phyloP scores from a whole-genome alignment of 2,888 invertebrate genomes.

The Eupsilia transversa region DNA sequence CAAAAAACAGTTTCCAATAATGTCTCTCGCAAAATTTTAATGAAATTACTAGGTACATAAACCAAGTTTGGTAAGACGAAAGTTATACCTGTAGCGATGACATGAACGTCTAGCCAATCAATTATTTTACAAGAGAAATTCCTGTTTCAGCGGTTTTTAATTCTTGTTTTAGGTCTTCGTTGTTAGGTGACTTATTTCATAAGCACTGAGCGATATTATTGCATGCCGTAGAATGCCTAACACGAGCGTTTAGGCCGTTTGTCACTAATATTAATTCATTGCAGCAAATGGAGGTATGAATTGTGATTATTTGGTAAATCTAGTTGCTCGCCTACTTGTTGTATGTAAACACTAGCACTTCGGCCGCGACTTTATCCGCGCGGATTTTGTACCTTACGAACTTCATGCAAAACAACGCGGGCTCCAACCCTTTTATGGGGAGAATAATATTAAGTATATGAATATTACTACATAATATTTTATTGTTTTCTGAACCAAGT shows the following conservation, averaged over 20 bases:
- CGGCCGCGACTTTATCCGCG: not conserved
- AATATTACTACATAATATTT: too few relatives aligned
- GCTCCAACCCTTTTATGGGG: too few relatives aligned
- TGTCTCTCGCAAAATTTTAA: slow-evolving; percentile 87
- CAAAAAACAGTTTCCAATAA: slow-evolving; percentile 87
- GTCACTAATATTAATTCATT: slow-evolving; percentile 63
- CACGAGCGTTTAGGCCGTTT: slow-evolving; percentile 70
- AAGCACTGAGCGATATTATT: slow-evolving; percentile 71
- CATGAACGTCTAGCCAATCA: slow-evolving; percentile 25
- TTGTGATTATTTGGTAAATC: slow-evolving; percentile 27
- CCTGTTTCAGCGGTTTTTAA: slow-evolving; percentile 73
- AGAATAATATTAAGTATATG: not conserved
- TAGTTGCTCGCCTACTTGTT: slow-evolving; percentile 27
- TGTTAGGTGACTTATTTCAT: slow-evolving; percentile 73
- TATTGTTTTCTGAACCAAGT: too few relatives aligned
- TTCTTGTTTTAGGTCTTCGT: slow-evolving; percentile 79
- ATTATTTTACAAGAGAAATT: slow-evolving; percentile 47
- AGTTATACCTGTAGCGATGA: slow-evolving; percentile 32
- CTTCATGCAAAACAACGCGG: too few relatives aligned
- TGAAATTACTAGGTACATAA: slow-evolving; percentile 80
- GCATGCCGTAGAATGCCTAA: slow-evolving; percentile 75
- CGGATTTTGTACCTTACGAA: not conserved
- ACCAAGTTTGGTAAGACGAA: slow-evolving; percentile 77
- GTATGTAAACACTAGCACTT: not conserved
- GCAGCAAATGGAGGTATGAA: slow-evolving; percentile 83